These are phyloP conservation scores for Drosophila siamana DNA, from an alignment of 2,888 invertebrate species.

Conservation along the genomic window DNA sequence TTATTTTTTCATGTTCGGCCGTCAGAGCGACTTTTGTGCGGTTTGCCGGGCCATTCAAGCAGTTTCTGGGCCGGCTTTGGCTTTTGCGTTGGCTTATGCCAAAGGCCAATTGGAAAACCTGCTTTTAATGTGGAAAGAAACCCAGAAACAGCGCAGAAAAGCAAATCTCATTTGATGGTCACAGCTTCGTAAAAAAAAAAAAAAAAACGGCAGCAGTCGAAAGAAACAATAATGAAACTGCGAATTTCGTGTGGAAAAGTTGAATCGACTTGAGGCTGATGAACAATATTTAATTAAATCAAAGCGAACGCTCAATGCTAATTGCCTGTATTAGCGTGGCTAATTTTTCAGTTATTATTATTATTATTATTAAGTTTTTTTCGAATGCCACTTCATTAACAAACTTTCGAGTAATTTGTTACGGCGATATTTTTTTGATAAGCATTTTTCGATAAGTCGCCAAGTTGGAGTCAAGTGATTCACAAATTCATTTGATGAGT, in stretches of 20 bases:
- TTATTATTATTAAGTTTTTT: not conserved
- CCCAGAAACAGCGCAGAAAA: constrained; percentile 34
- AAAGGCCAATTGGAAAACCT: constrained; percentile 76
- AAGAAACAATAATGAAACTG: constrained; percentile 12
- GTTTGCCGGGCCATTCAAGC: constrained; percentile 54
- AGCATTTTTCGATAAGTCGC: constrained; percentile 18
- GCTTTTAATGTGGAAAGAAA: constrained; percentile 39
- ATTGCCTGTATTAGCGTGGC: constrained; percentile 17
- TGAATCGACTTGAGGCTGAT: constrained; percentile 21
- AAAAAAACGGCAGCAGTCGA: not conserved
- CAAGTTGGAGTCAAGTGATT: not conserved
- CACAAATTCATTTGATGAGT: constrained; percentile 5
- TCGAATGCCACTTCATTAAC: constrained; percentile 24
- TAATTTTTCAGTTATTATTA: constrained; percentile 5
- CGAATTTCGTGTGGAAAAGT: constrained; percentile 21
- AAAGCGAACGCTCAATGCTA: constrained; percentile 31
- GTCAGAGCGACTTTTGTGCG: constrained; percentile 59
- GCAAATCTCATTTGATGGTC: constrained; percentile 56
- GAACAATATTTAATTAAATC: constrained; percentile 54
- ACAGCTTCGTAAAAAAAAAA: constrained; percentile 17
- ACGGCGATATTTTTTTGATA: constrained; percentile 17
- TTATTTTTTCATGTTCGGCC: constrained; percentile 44
- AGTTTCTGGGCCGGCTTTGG: constrained; percentile 56
- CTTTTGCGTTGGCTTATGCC: constrained; percentile 73
- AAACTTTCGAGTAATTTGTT: constrained; percentile 25